These are phyloP conservation scores for Schizothorax lantsangensis DNA, from an alignment of 2,797 vertebrate species.

Conservation along the genomic window DNA sequence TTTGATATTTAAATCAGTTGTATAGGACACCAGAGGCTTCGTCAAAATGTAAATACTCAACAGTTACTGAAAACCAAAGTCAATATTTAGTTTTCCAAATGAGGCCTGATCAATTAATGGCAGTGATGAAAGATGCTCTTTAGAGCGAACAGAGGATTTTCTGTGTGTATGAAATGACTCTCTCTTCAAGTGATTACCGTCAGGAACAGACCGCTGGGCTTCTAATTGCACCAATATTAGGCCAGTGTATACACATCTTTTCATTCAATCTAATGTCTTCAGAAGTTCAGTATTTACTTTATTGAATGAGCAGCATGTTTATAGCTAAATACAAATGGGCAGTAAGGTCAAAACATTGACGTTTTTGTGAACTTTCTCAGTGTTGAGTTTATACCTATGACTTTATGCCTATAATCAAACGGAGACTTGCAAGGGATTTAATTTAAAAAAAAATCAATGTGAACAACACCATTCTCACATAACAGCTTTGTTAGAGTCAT, in stretches of 20 bases:
- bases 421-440: slow-evolving; percentile 17
- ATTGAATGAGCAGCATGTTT: slow-evolving; percentile 43
- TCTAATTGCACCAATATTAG: slow-evolving; percentile 62
- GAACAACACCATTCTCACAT: not conserved
- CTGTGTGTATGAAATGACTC: slow-evolving; percentile 69
- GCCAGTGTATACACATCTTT: slow-evolving; percentile 61
- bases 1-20: slow-evolving; percentile 64
- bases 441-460: not conserved
- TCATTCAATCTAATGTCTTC: slow-evolving; percentile 43
- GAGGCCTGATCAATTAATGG: slow-evolving; percentile 74
- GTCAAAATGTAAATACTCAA: slow-evolving; percentile 57
- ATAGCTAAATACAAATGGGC: slow-evolving; percentile 14
- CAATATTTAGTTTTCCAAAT: slow-evolving; percentile 81
- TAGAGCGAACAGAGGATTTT: slow-evolving; percentile 74
- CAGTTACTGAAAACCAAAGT: slow-evolving; percentile 71
- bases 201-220: slow-evolving; percentile 49
- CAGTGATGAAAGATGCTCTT: slow-evolving; percentile 68
- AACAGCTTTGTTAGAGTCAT: not conserved
- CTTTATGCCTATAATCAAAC: slow-evolving; percentile 64
- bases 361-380: slow-evolving; percentile 69
- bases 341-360: slow-evolving; percentile 60
- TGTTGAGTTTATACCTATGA: slow-evolving; percentile 51
- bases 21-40: slow-evolving; percentile 48
- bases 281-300: slow-evolving; percentile 29
- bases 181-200: slow-evolving; percentile 61